Percentiles rank a stretch among this genome's conserved stretches.
These are phyloP conservation scores for Chamaea fasciata DNA, from an alignment of 2,113 vertebrate species.

Conservation along the genomic window DNA sequence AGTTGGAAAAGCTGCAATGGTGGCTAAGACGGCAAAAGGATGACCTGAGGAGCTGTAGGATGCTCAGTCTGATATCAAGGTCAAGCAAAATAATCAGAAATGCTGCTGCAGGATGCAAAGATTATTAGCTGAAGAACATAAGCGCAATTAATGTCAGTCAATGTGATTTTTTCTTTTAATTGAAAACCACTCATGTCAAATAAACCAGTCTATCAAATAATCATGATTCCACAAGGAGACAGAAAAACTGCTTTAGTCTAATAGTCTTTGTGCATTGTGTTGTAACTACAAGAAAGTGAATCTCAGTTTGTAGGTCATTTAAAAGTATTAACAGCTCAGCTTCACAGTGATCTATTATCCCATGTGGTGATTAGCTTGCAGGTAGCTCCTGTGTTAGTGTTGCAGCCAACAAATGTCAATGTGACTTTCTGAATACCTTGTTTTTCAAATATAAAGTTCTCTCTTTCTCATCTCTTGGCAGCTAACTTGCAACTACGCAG, in stretches of 20 bases:
- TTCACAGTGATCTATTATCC: neutral
- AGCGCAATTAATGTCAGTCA: slow-evolving; percentile 4
- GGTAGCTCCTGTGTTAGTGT: neutral
- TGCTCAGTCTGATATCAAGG: neutral
- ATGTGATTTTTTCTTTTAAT: slow-evolving; percentile 2
- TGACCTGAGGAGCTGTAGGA: neutral
- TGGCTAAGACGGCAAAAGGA: neutral
- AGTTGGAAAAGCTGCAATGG: neutral
- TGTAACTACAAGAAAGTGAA: neutral
- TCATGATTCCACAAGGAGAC: slow-evolving; percentile 13
- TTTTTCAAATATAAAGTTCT: neutral
- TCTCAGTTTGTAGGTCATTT: neutral
- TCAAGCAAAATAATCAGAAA: slow-evolving; percentile 7
- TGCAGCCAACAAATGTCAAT: neutral
- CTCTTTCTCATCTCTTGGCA: neutral
- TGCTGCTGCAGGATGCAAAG: neutral
- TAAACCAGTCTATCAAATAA: slow-evolving; percentile 14
- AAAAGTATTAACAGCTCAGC: neutral
- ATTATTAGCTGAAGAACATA: neutral
- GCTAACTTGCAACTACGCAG: neutral
- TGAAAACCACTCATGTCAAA: slow-evolving; percentile 28
- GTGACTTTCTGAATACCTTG: neutral
- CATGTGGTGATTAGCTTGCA: neutral
- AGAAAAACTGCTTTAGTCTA: neutral
- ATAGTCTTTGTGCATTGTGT: neutral